These are phyloP conservation scores for Enteromius mattozi DNA, from an alignment of 2,797 vertebrate genomes.

Conservation along the genomic window DNA sequence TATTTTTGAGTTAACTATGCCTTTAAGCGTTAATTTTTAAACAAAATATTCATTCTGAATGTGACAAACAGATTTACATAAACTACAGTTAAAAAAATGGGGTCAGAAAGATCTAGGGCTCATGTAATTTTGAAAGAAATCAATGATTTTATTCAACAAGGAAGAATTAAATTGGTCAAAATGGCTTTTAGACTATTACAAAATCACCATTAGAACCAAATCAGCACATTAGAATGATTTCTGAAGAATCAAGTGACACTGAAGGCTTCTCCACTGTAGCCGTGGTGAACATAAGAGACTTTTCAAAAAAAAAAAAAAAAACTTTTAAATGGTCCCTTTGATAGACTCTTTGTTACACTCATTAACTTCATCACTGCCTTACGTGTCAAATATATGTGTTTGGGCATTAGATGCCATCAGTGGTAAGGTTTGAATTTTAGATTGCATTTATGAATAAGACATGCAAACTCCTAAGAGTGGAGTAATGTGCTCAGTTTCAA, in stretches of 20 bases:
- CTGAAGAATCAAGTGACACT: neutral
- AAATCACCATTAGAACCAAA: neutral
- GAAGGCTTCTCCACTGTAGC: neutral
- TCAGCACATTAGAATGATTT: neutral
- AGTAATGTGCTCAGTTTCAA: constrained; percentile 56
- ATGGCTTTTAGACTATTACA: no score
- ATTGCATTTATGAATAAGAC: constrained; percentile 49
- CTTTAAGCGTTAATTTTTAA: no score
- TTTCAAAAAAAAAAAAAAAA: neutral
- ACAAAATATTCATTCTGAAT: no score
- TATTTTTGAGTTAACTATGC: no score
- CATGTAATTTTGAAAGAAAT: no score
- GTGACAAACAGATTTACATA: no score
- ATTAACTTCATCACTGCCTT: neutral
- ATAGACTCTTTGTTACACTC: constrained; percentile 4
- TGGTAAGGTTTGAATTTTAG: constrained; percentile 41
- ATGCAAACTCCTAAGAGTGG: constrained; percentile 44
- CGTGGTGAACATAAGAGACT: neutral
- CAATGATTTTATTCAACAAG: neutral
- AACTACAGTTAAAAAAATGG: no score
- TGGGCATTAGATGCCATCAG: constrained; percentile 15
- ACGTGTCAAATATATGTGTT: constrained; percentile 12
- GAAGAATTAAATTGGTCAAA: neutral
- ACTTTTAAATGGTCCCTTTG: neutral
- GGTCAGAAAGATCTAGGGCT: no score